Conservation (phyloP, 2,113 vertebrate genomes). For the Polypterus senegalus region DNA sequence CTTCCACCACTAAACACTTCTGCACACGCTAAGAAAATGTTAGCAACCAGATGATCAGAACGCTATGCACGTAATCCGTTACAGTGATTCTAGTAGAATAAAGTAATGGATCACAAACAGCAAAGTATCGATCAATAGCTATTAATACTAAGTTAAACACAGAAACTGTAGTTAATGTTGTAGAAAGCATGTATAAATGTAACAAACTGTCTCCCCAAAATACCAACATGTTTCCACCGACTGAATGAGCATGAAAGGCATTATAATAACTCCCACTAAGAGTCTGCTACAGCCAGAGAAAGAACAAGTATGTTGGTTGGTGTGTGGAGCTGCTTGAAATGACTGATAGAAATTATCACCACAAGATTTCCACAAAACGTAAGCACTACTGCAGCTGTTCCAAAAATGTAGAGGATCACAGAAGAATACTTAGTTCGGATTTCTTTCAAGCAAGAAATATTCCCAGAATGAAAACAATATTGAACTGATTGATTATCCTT, state of each 20-base stretch:
- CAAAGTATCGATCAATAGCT: conserved; percentile 31
- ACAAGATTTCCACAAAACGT: conserved; percentile 34
- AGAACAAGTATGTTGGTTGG: conserved; percentile 40
- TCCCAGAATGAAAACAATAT: too few species aligned
- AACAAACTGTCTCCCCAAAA: conserved; percentile 37
- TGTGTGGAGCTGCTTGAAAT: conserved; percentile 44
- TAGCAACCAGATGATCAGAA: too few species aligned
- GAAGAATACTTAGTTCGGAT: too few species aligned
- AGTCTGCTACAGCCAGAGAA: conserved; percentile 35
- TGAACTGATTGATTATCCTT: too few species aligned
- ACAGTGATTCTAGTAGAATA: too few species aligned
- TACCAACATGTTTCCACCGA: conserved; percentile 43
- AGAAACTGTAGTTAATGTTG: conserved; percentile 41
- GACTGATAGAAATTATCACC: conserved; percentile 32
- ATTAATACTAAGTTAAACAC: conserved; percentile 41
- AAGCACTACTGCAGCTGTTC: conserved; percentile 17
- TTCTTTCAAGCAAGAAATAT: too few species aligned
- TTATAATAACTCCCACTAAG: conserved; percentile 35
- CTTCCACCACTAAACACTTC: too few species aligned
- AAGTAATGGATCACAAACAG: conserved; percentile 34
- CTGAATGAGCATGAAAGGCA: conserved; percentile 40
- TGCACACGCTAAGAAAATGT: not conserved
- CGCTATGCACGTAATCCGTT: too few species aligned
- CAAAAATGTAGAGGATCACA: too few species aligned
- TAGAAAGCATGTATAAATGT: conserved; percentile 36